Conservation (phyloP, 2,797 vertebrate species). For the Lithobates sylvaticus region DNA sequence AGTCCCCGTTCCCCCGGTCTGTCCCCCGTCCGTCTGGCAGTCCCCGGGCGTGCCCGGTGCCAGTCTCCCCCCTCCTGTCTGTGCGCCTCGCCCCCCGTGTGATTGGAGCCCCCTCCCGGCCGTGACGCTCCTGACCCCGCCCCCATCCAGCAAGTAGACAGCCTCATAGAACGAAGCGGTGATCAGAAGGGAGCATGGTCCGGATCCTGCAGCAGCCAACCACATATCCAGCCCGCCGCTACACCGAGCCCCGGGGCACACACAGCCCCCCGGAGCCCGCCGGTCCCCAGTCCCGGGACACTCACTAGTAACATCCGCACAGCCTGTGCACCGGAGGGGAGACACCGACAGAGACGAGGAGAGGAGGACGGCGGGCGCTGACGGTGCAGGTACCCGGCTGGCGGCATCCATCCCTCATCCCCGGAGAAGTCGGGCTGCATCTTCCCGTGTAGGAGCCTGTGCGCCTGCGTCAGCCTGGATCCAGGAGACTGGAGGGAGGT, state of each 20-base stretch:
- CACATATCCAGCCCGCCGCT: background rate
- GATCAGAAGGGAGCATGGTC: slow-evolving; percentile 61
- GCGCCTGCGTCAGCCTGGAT: slow-evolving; percentile 41
- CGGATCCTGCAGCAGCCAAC: slow-evolving; percentile 45
- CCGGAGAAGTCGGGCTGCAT: slow-evolving; percentile 22
- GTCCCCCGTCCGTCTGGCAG: background rate
- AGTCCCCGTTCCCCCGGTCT: background rate
- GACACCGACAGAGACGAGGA: too few species aligned
- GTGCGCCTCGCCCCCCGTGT: slow-evolving; percentile 35
- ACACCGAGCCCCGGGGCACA: background rate
- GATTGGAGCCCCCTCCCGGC: slow-evolving; percentile 52
- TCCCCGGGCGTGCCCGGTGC: background rate
- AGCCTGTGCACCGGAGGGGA: too few species aligned
- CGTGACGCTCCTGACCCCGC: slow-evolving; percentile 45
- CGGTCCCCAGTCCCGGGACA: background rate
- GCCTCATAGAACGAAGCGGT: slow-evolving; percentile 43
- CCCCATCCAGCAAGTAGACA: slow-evolving; percentile 52
- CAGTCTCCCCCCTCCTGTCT: background rate
- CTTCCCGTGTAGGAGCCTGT: slow-evolving; percentile 38
- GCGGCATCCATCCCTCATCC: background rate
- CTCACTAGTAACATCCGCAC: background rate
- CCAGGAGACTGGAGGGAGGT: background rate
- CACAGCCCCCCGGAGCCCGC: background rate
- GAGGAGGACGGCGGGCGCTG: background rate
- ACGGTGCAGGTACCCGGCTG: slow-evolving; percentile 38